Evolutionary conservation across 2,888 invertebrate genomes (phyloP).

Genomic region (Chymomyza fuscimana): DNA sequence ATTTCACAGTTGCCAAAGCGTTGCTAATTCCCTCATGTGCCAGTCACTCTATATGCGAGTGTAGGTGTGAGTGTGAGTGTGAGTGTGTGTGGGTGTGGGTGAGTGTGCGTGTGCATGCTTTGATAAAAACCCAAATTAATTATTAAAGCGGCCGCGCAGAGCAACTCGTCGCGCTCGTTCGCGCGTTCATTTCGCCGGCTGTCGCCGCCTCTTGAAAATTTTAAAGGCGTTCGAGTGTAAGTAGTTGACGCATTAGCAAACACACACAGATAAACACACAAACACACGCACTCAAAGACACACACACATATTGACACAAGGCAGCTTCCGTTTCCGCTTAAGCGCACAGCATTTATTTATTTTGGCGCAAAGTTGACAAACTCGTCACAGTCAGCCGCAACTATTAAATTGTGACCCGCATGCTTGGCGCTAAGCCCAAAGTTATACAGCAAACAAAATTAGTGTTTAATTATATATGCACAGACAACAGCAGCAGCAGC

Average conservation of each 20-base stretch:
- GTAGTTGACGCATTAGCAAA: constrained; percentile 66
- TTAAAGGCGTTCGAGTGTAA: constrained; percentile 74
- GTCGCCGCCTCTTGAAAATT: constrained; percentile 59
- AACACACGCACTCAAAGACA: constrained; percentile 13
- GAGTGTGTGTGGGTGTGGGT: constrained; percentile 14
- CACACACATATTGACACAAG: constrained; percentile 15
- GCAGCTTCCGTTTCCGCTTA: constrained; percentile 59
- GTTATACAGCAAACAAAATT: constrained; percentile 49
- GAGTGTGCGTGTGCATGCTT: constrained; percentile 45
- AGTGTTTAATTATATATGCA: constrained; percentile 60
- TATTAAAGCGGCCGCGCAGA: constrained; percentile 58
- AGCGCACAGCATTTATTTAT: constrained; percentile 57
- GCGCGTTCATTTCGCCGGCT: constrained; percentile 43
- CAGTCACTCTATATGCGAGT: constrained; percentile 10
- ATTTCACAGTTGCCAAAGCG: constrained; percentile 52
- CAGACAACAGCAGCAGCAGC: constrained; percentile 20
- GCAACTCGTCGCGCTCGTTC: constrained; percentile 22
- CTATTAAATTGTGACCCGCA: constrained; percentile 28
- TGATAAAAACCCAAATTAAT: constrained; percentile 74
- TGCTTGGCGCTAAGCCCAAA: constrained; percentile 1
- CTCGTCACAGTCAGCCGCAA: constrained; percentile 48
- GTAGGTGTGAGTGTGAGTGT: neutral
- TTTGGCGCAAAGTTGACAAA: constrained; percentile 62
- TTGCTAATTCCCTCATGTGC: constrained; percentile 50
- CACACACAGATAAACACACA: constrained; percentile 25